Evolutionary conservation across 2,113 vertebrate genomes (phyloP).

Genomic region (Notothenia coriiceps): DNA sequence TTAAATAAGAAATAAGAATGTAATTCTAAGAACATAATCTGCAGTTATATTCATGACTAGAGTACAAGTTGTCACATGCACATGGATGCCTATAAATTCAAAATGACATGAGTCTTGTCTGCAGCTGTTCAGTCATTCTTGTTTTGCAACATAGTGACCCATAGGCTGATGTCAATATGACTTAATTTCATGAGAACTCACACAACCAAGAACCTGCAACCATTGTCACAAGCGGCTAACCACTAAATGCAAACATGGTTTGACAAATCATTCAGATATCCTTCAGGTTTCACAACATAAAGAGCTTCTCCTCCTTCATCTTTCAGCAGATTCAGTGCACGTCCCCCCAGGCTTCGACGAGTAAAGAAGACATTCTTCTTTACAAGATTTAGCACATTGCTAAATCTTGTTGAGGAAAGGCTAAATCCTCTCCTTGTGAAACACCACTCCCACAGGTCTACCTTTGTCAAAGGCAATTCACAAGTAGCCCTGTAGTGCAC

Average conservation of each 20-base stretch:
- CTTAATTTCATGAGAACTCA: constrained; percentile 10
- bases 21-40: constrained; percentile 8
- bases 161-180: constrained; percentile 5
- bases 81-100: constrained; percentile 9
- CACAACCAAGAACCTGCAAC: constrained; percentile 16
- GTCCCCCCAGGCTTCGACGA: constrained; percentile 61
- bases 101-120: constrained; percentile 37
- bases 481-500: constrained; percentile 11
- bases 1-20: constrained; percentile 3
- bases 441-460: constrained; percentile 69
- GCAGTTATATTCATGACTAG: neutral
- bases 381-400: constrained; percentile 4
- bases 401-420: constrained; percentile 69
- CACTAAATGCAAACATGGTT: constrained; percentile 31
- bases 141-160: constrained; percentile 17
- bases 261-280: constrained; percentile 52
- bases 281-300: constrained; percentile 56
- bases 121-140: constrained; percentile 28
- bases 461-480: constrained; percentile 50
- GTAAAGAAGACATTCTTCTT: constrained; percentile 37
- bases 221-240: constrained; percentile 37
- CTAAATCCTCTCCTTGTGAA: constrained; percentile 70
- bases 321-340: constrained; percentile 57
- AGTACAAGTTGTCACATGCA: constrained; percentile 25
- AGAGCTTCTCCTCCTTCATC: constrained; percentile 48